Conservation (phyloP, 92 coral and sea anemone species). For the Palythoa grandis region DNA sequence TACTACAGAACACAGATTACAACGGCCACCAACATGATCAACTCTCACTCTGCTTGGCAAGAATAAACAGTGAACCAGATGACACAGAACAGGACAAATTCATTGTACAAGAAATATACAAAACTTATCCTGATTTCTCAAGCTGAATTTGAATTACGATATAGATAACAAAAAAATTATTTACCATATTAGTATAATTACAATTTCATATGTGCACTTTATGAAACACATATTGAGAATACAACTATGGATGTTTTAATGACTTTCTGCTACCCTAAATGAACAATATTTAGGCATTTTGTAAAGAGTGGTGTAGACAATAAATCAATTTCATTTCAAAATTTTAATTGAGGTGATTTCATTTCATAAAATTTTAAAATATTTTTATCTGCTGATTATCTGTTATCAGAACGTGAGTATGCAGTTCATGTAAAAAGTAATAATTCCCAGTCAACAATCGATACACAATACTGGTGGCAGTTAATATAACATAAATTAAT, state of each 20-base stretch:
- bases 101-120: slow-evolving; percentile 78
- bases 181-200: not conserved
- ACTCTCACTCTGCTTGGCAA: slow-evolving; percentile 64
- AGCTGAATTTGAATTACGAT: not conserved
- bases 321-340: not conserved
- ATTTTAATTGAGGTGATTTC: not conserved
- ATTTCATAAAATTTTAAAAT: no score
- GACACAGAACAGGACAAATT: slow-evolving; percentile 77
- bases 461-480: no score
- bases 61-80: slow-evolving; percentile 83
- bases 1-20: slow-evolving; percentile 82
- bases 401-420: no score
- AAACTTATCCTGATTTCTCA: slow-evolving; percentile 54
- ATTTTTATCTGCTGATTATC: no score
- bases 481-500: no score
- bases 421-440: no score
- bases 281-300: not conserved
- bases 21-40: slow-evolving; percentile 79
- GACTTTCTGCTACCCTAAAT: no score
- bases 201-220: not conserved
- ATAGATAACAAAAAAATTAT: not conserved
- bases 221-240: no score
- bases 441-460: no score
- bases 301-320: not conserved
- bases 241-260: no score